Evolutionary conservation across 1,140 invertebrate species (phyloP), one percentile per base, ranked within the genome.

Genomic region (Lethrus apterus): DNA sequence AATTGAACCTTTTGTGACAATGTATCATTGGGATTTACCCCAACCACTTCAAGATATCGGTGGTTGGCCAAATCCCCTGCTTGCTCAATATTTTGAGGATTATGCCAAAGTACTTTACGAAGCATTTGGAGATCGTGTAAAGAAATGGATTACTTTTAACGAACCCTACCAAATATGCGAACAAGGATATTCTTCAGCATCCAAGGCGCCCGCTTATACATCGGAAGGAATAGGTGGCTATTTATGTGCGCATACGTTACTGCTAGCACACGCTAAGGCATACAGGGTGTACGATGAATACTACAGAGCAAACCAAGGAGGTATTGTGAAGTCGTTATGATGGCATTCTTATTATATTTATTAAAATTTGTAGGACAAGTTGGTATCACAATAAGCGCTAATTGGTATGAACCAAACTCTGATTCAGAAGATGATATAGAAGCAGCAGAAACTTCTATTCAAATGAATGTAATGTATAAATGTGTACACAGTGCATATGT

Each of bases 121-220:
- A 26, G 63, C 67, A 47, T 77, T 77, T 44, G 79, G 78, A 0
- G 70, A 76, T 58, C 69, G 72, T 49, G 76, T 80, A 0, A 75
- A 72, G 26, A 10, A 23, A 4, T 54, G 52, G 52, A 23, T 51
- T 3, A 54, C 52, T 7, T 32, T 54, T 13, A 51, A 54, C 24
- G 52, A 54, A 47, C 51, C 51, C 3, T 36, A 20, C 9, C n/a
- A 30, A 13, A 20, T 48, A 2, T 47, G 40, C 34, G 10, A 15
- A 20, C 7, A 32, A n/a, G 14, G 14, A 14, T 48, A 48, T 51
- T 45, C 23, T 0, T 10, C 11, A 5, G 9, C 10, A 7, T 9
- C 17, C 7, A 26, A 36, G 10, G 44, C 46, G 3, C 45, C 45
- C 4, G 35, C 14, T 21, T 17, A 43, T 23, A 13, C 18, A 8